Base-by-base conservation (phyloP, 2,797 vertebrate genomes). In the Sylvia borin region DNA sequence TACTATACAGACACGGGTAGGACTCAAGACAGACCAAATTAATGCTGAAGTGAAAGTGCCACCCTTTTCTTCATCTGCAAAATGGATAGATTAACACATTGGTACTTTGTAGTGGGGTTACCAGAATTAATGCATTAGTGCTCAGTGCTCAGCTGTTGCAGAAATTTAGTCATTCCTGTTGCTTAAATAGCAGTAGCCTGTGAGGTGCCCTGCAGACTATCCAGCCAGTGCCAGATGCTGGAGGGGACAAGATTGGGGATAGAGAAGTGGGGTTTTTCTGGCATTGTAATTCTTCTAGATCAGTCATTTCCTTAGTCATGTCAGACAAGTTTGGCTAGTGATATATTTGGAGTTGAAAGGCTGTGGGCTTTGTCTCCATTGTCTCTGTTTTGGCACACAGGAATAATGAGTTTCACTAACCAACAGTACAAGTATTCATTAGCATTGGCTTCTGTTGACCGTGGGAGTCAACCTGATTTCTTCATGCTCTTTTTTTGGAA, bases 401-500 rank as follows among this genome's bases (percentile, higher is more conserved):
- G 15, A 34, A 54, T 85, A 71, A 84, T 11, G 50, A 85, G 83
- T 73, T 76, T 62, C 87, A 87, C 75, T 65, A 61, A 83, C 53
- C 2, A 15, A 74, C 53, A 87, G 67, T 68, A 82, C 64, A 51
- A 60, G 61, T 84, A 70, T 72, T 91, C 82, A 81, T 76, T 90
- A 82, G 80, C 79, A 68, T 47, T 75, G 58, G 62, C 71, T 76
- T 66, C 72, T 88, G 60, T 81, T 95, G 88, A 90, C 57, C 84
- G 90, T 34, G 75, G 78, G 76, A 95, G 36, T 90, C 92, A 97
- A 97, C 48, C 66, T 85, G 76, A 93, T 67, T 93, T 92, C 84
- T 95, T 94, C 79, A 60, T 53, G 36, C 58, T 92, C 47, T 48
- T 90, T 83, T 95, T 95, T 91, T 71, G 45, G 78, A 94, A 91